A percentile compares a stretch with the other conserved stretches of the same genome.
Evolutionary conservation across 2,113 vertebrate species (phyloP).

Genomic region (Sturnira hondurensis): DNA sequence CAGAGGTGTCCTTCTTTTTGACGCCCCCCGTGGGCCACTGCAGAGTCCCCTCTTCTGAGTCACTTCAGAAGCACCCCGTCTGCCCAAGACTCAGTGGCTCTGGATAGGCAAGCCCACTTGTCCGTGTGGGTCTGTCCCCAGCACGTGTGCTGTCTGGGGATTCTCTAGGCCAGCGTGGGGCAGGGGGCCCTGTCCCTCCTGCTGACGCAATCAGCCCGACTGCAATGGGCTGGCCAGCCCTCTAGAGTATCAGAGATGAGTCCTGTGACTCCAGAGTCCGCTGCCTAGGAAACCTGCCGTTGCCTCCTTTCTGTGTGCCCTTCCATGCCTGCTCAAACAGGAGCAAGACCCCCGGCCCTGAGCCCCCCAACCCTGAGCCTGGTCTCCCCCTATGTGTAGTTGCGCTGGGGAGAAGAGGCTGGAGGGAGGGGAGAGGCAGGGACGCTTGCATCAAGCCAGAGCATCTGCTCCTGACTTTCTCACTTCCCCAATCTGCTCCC

Average conservation of each 20-base stretch:
- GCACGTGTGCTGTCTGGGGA: background rate
- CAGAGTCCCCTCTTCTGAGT: background rate
- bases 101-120: background rate
- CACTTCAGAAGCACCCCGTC: background rate
- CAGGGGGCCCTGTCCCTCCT: background rate
- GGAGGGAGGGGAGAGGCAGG: background rate
- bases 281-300: background rate
- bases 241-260: rapidly evolving
- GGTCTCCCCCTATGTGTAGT: background rate
- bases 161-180: background rate
- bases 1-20: background rate
- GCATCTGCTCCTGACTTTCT: too few relatives aligned
- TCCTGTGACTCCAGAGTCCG: background rate
- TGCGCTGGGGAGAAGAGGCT: background rate
- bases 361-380: background rate
- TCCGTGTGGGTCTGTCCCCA: background rate
- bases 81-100: background rate
- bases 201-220: too few relatives aligned
- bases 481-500: rapidly evolving
- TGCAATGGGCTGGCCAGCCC: rapidly evolving
- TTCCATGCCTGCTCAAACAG: background rate
- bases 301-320: background rate
- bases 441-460: background rate
- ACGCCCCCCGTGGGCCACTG: background rate
- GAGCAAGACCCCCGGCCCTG: background rate